Evolutionary conservation across 2,797 vertebrate species (phyloP).

Genomic region (Potorous gilbertii): DNA sequence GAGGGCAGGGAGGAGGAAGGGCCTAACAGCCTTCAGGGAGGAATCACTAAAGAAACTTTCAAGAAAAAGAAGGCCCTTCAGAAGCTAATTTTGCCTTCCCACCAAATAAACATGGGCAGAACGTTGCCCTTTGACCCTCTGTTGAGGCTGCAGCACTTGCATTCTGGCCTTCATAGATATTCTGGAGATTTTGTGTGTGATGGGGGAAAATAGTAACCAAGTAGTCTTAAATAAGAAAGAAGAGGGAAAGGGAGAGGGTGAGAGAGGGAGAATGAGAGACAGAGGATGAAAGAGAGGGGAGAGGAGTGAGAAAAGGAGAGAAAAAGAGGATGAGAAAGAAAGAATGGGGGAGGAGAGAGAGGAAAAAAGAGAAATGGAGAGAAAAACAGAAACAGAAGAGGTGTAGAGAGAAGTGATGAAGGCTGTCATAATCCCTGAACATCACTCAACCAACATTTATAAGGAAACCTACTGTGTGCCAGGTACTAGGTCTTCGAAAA

Average conservation of each 20-base stretch:
- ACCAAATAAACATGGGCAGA: neutral
- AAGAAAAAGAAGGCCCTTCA: neutral
- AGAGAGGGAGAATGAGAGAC: no score
- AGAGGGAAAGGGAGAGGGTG: no score
- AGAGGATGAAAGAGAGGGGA: fast-evolving
- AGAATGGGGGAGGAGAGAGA: neutral
- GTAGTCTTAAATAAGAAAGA: neutral
- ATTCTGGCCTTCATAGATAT: neutral
- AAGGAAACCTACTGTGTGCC: neutral
- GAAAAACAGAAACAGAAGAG: neutral
- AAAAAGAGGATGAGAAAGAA: no score
- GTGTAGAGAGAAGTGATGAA: neutral
- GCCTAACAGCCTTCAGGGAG: neutral
- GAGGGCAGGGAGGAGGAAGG: neutral
- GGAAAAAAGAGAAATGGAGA: neutral
- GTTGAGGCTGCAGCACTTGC: neutral
- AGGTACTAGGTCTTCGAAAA: neutral
- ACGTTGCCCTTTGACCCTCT: neutral
- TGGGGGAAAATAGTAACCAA: neutral
- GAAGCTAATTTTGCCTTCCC: neutral
- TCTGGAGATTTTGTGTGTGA: neutral
- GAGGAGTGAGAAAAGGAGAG: neutral
- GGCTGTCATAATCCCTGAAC: neutral
- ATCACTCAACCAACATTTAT: neutral
- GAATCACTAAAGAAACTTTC: neutral